Base-by-base conservation (phyloP, 92 coral and sea anemone species). In the Heteractis magnifica region DNA sequence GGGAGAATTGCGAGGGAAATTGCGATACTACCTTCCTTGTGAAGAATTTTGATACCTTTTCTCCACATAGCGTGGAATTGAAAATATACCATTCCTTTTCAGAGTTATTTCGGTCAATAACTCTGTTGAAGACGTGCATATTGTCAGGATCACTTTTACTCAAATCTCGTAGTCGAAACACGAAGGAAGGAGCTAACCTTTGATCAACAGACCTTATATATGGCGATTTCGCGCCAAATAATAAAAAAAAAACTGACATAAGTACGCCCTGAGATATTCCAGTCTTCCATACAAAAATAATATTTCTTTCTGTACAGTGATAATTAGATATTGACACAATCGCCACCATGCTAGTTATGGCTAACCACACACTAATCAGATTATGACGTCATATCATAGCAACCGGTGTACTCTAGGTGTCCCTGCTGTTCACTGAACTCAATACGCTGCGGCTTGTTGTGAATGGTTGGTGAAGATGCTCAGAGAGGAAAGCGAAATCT, bases 181-280 rank as follows among this genome's bases (percentile, higher is more conserved):
- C 62, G 18, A 56, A 5, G 62, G 15, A 56, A 56, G 15, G 62
- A 56, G 15, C 15, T 56, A 10, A 11, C 62, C 62, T 56, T 56
- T 5, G 62, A 56, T 56, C 71, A 18, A 3, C 18, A 8, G 26
- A 0, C 20, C 18, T 64, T 64, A 16, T 64, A 64, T 64, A 0
- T 5, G 26, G 71, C 26, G 18, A 5, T 64, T 64, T 64, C 71
- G 21, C 71, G 34, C 71, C 71, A 64, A 64, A 64, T n/a, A 21
- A 64, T n/a, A n/a, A n/a, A n/a, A 21, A 64, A 0, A 64, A 18
- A 64, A 3, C 71, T 64, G 71, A 64, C 71, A 15, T 19, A 18
- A 18, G 71, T 64, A 26, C 71, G 71, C 71, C 71, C 71, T 64
- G 71, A 64, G 18, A 64, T 64, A 64, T 21, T 64, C 71, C 26